A percentile compares a stretch with the other conserved stretches of the same genome.
phyloP scores from a whole-genome alignment of 2,113 vertebrate species.

The Prunella fulvescens region DNA sequence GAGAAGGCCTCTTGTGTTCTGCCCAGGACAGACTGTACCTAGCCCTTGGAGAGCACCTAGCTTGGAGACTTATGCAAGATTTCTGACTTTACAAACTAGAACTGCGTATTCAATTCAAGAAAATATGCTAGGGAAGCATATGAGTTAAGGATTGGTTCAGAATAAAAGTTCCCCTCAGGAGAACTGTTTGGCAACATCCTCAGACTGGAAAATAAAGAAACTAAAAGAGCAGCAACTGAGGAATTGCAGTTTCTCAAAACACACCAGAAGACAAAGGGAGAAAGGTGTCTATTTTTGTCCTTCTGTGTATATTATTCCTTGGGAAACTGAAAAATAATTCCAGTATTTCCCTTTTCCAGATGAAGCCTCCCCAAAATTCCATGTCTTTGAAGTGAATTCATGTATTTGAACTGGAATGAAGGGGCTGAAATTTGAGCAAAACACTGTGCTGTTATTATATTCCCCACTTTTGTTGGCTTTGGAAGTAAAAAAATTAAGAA shows the following conservation, averaged over 20 bases:
- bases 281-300: neutral
- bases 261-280: neutral
- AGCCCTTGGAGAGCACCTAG: neutral
- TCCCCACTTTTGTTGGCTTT: neutral
- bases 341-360: neutral
- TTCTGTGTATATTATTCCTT: neutral
- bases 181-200: neutral
- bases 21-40: neutral
- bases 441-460: neutral
- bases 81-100: neutral
- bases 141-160: neutral
- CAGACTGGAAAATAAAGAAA: neutral
- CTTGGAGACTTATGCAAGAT: neutral
- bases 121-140: neutral
- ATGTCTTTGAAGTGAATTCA: neutral
- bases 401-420: neutral
- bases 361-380: neutral
- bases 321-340: neutral
- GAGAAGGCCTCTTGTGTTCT: neutral
- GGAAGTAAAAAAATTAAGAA: neutral
- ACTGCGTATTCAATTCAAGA: neutral
- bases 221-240: neutral
- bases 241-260: neutral
- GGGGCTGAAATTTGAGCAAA: neutral
- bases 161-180: neutral